Evolutionary conservation across 2,888 invertebrate genomes (phyloP), one percentile per base, ranked within the genome.

Genomic region (Eurois occulta): DNA sequence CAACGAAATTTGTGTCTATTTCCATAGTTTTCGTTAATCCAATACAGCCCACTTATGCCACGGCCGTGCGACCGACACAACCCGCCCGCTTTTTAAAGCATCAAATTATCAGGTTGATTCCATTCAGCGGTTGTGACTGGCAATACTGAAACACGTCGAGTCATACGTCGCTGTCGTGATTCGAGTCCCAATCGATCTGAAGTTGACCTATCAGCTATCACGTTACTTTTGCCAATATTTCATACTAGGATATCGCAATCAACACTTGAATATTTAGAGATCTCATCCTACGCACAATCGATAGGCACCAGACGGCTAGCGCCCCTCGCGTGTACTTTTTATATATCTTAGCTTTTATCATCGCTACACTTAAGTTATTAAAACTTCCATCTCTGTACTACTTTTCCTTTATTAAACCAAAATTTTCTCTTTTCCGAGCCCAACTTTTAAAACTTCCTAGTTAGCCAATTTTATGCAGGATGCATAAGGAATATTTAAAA

Each of bases 261-360:
- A 84, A 81, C 81, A 79, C 77, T 81, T 78, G 60, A 79, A 84
- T 79, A 86, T 84, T 86, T 79, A 74, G 74, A 65, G 76, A 62
- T 18, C 58, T 62, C 62, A 78, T 78, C 75, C 72, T 64, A 77
- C 62, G 70, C 69, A 67, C 71, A 75, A 88, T 84, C 75, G 87
- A 87, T 88, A 72, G 32, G 10, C 55, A 74, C 65, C 78, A 81
- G 77, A 70, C 68, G 66, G 71, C 62, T 62, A 58, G n/a, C 66
- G 55, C 62, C 41, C 32, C 55, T 64, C 35, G 13, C n/a, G 41
- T 69, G 38, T 71, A 52, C 24, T n/a, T 71, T 67, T 41, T 62
- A 52, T 41, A 58, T 68, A 68, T 77, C n/a, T 83, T 58, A 60
- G 32, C 21, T 62, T 55, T 48, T 67, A 35, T 62, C 21, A 48